phyloP scores from a whole-genome alignment of 2,797 vertebrate genomes.

The Masticophis lateralis region DNA sequence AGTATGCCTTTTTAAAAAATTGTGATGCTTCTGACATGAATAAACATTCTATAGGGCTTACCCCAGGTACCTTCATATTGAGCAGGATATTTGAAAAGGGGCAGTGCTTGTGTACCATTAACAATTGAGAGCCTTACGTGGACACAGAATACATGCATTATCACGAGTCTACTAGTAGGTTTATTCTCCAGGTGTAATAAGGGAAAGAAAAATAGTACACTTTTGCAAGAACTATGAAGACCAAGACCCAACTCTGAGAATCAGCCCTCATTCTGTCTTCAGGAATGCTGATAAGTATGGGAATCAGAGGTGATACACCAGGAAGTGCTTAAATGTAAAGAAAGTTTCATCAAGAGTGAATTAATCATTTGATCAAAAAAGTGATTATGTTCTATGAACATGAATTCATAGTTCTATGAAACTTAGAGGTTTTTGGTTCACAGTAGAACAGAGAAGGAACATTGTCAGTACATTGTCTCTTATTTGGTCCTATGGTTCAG shows the following conservation, averaged over 20 bases:
- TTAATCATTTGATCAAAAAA: neutral
- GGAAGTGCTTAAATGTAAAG: neutral
- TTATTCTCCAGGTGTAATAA: neutral
- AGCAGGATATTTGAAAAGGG: neutral
- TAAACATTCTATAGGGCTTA: neutral
- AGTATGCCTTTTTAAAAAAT: neutral
- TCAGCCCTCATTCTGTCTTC: neutral
- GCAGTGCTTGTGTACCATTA: neutral
- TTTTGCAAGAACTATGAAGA: neutral
- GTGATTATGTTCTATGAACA: neutral
- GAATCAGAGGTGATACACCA: neutral
- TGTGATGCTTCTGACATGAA: neutral
- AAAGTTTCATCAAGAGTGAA: neutral
- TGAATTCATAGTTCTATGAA: neutral
- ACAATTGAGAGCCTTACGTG: neutral
- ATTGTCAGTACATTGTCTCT: neutral
- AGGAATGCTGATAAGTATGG: neutral
- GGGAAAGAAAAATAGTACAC: neutral
- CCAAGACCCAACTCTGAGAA: neutral
- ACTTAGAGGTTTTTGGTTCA: neutral
- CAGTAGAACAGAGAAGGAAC: neutral
- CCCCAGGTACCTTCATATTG: neutral
- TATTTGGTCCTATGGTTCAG: neutral
- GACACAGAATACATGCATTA: neutral
- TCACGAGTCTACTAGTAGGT: neutral